Percentiles rank a stretch among this genome's conserved stretches.
phyloP scores from a whole-genome alignment of 2,888 invertebrate species.

The Chymomyza fuscimana region DNA sequence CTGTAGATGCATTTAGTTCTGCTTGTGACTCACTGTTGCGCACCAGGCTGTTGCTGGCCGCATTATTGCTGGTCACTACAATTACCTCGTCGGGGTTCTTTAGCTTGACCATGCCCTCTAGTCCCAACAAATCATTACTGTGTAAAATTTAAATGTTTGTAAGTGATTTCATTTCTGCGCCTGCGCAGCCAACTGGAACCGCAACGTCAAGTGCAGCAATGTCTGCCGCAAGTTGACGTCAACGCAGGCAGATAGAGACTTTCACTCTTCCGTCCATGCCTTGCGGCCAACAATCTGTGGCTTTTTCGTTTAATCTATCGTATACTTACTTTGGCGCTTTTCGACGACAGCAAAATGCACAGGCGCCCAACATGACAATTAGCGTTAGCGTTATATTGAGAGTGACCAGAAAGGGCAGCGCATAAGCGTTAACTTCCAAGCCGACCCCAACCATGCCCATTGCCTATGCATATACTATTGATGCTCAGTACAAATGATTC shows the following conservation, averaged over 20 bases:
- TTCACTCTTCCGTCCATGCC: constrained; percentile 48
- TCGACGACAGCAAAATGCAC: constrained; percentile 86
- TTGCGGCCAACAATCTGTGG: constrained; percentile 9
- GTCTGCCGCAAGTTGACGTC: constrained; percentile 18
- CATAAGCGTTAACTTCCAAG: constrained; percentile 51
- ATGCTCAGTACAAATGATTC: constrained; percentile 16
- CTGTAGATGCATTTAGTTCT: constrained; percentile 76
- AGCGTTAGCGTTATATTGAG: constrained; percentile 75
- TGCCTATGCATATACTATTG: constrained; percentile 42
- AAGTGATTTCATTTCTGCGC: constrained; percentile 31
- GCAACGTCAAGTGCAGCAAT: background rate
- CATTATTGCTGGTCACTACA: constrained; percentile 68
- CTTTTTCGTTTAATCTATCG: background rate
- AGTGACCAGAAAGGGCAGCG: constrained; percentile 74
- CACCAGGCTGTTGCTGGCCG: constrained; percentile 44
- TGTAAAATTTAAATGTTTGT: constrained; percentile 38
- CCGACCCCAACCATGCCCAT: constrained; percentile 58
- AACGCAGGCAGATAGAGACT: constrained; percentile 38
- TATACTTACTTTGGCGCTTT: constrained; percentile 86
- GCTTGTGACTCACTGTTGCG: constrained; percentile 76
- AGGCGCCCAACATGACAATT: constrained; percentile 83
- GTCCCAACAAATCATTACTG: constrained; percentile 86
- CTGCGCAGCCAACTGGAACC: constrained; percentile 60
- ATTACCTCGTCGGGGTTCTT: constrained; percentile 85
- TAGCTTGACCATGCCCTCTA: constrained; percentile 87